Conservation (phyloP, 2,888 invertebrate genomes). For the Phengaris alcon region DNA sequence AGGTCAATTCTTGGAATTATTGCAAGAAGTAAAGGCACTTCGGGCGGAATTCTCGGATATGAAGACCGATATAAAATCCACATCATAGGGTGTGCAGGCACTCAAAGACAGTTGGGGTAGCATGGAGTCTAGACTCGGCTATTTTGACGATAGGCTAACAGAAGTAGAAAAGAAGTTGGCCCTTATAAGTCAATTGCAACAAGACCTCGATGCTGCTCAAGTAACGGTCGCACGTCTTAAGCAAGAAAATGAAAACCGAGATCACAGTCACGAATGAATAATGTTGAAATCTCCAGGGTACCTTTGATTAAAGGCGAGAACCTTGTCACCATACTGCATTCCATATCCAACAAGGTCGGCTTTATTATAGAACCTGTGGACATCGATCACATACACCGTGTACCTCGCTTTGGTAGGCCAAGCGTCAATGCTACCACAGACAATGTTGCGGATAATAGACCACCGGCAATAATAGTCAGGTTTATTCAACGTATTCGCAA, state of each 20-base stretch:
- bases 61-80: background rate
- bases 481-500: no score
- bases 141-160: background rate
- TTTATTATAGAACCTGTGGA: background rate
- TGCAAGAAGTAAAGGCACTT: slow-evolving; percentile 3
- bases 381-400: no score
- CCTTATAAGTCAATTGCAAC: no score
- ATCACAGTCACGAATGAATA: background rate
- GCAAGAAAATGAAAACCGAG: background rate
- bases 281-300: background rate
- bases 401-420: no score
- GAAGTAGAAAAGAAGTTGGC: no score
- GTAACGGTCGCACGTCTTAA: background rate
- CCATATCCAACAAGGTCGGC: background rate
- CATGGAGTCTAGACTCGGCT: background rate
- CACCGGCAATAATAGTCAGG: no score
- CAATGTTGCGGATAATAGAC: no score
- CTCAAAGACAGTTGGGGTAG: background rate
- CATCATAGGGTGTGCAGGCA: background rate
- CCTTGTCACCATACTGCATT: background rate
- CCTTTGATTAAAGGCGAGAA: background rate
- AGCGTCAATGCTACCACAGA: no score
- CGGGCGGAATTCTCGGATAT: slow-evolving; percentile 2
- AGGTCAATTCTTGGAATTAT: background rate
- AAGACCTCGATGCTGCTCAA: no score